Conservation (phyloP, 35 echinoderm and acorn worm genomes). For the Holothuria glaberrima region DNA sequence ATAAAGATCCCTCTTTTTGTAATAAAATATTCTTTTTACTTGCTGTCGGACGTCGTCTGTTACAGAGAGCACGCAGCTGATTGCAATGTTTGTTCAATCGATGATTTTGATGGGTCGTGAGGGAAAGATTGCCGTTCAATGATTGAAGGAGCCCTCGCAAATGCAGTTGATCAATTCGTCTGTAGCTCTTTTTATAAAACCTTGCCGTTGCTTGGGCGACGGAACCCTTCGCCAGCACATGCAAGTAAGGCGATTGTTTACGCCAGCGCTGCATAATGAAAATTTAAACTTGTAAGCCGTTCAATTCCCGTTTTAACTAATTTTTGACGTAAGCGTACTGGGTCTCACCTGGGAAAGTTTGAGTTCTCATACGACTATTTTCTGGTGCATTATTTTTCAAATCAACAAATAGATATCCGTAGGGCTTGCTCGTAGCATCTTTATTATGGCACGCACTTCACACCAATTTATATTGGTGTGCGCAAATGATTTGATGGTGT, state of each 20-base stretch:
- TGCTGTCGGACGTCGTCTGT: not conserved
- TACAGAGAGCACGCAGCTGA: not conserved
- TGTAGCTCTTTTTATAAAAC: constrained; percentile 25
- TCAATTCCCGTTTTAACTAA: no score
- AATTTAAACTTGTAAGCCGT: no score
- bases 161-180: constrained; percentile 28
- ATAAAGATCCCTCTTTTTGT: not conserved
- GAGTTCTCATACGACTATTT: no score
- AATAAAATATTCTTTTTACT: constrained; percentile 1
- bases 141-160: constrained; percentile 26
- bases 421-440: no score
- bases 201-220: not conserved
- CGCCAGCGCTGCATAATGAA: no score
- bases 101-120: not conserved
- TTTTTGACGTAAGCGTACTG: no score
- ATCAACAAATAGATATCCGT: no score
- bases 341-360: no score
- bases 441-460: no score
- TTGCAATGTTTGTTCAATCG: not conserved
- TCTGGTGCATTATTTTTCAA: no score
- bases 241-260: constrained; percentile 22
- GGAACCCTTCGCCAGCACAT: not conserved
- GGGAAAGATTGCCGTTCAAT: not conserved
- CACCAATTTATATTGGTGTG: no score
- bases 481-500: no score